Conservation (phyloP, 2,888 invertebrate species). For the Celastrina argiolus region DNA sequence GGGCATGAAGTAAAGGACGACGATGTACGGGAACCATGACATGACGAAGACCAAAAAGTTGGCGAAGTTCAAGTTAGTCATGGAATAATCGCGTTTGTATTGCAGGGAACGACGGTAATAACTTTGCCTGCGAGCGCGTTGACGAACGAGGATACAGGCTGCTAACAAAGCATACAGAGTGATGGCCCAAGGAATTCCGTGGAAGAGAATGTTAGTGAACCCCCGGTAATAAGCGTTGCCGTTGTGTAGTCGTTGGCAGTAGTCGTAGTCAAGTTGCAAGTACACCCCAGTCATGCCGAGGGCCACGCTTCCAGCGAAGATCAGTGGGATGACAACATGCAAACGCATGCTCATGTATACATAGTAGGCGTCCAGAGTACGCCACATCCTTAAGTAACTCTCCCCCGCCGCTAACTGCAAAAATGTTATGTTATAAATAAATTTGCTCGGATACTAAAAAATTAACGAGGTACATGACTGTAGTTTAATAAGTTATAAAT, state of each 20-base stretch:
- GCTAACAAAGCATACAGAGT: conserved; percentile 75
- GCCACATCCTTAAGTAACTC: conserved; percentile 81
- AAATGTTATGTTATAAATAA: neutral
- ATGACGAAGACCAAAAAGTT: conserved; percentile 80
- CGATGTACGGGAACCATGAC: conserved; percentile 84
- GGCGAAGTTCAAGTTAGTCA: conserved; percentile 80
- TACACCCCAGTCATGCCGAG: conserved; percentile 80
- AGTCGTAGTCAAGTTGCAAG: conserved; percentile 81
- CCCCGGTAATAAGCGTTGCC: conserved; percentile 78
- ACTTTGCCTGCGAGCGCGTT: conserved; percentile 65
- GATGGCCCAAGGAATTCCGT: conserved; percentile 77
- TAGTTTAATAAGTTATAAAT: too few species aligned
- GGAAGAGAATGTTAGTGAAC: conserved; percentile 75
- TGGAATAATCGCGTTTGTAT: conserved; percentile 80
- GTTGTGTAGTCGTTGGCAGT: conserved; percentile 77
- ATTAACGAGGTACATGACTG: too few species aligned
- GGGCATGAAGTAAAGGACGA: conserved; percentile 75
- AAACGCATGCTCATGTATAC: conserved; percentile 71
- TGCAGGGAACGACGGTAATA: conserved; percentile 80
- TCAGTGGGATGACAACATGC: conserved; percentile 66
- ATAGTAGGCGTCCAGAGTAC: conserved; percentile 50
- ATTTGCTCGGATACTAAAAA: neutral
- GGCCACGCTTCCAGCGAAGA: conserved; percentile 77
- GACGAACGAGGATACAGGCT: conserved; percentile 69
- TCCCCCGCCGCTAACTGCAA: conserved; percentile 78